Base-by-base conservation (phyloP, 2,113 vertebrate species). In the Cervus canadensis region DNA sequence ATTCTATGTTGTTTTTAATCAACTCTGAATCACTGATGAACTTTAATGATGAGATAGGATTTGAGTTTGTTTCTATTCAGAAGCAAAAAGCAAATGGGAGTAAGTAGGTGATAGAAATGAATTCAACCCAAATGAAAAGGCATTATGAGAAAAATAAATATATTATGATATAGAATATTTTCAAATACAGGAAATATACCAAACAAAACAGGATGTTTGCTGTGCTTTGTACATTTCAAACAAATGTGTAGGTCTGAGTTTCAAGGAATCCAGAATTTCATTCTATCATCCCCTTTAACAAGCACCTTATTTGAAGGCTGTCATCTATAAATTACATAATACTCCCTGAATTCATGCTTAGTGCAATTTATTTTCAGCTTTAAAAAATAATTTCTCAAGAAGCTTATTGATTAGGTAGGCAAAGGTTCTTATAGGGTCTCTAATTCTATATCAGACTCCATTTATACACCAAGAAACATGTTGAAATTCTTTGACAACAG, bases 1-100 rank as follows among this genome's bases (percentile, higher is more conserved):
- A 76, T 50, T 74, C 28, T 96, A 8, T 62, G 45, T 74, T 67
- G 89, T 9, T 91, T 89, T 98, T 97, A 82, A 94, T 64, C 96
- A 91, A 91, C 36, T 87, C 82, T 79, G 15, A 97, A 60, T 93
- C 13, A 60, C 56, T 36, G 21, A 57, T 74, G 11, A 64, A 76
- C 19, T 48, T 56, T 84, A 78, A 48, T 74, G 50, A 23, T 52
- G 25, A 91, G 91, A 89, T 90, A 12, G 71, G 1, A 14, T 88
- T 95, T 91, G 89, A 59, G 13, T 1, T 1, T 84, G 2, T 59
- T 95, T 40, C 23, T 93, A 89, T 64, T 94, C 17, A 88, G 81
- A 83, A n/a, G 23, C 86, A 15, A 83, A 83, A 93, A 71, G 23
- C 23, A 40, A 92, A 28, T 79, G 28, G 85, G 40, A 59, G 12